Base-by-base conservation (phyloP, 1,140 invertebrate genomes). In the Polypedilum pembai region DNA sequence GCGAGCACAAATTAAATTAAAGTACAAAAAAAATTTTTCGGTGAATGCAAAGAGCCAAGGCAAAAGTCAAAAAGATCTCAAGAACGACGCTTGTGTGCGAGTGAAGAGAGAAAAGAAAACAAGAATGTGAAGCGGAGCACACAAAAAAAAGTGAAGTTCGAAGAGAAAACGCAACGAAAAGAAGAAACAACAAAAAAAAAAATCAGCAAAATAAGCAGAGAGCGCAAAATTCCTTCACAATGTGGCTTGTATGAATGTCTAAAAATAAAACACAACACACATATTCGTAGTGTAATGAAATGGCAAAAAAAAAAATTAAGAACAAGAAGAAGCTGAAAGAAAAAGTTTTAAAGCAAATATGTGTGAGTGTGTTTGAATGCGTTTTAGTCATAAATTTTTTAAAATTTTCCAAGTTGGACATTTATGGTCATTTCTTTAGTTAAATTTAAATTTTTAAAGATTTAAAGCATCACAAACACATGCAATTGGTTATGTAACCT, bases 241-340 rank as follows among this genome's bases (percentile, higher is more conserved):
- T 33, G 24, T 33, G 24, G 24, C 24, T 33, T 56, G 45, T 56
- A 56, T 56, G 45, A 56, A 33, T 56, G n/a, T 56, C 45, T 56
- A 56, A 56, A 56, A 56, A 56, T 56, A 56, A 56, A 56, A 56
- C n/a, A 56, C 45, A 56, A 15, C 45, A 56, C 45, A 56, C 12
- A 56, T 56, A n/a, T n/a, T n/a, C 45, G 45, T n/a, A 56, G n/a
- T 56, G 45, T 56, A 56, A 56, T 56, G 45, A 56, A 56, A 56
- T 56, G 45, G 45, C 45, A 56, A 56, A 56, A 56, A 45, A 45
- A 41, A 10, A 15, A 56, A n/a, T 56, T 8, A 33, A 33, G 24
- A 33, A 33, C 45, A 56, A 56, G 45, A 56, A 56, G 45, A 56
- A 56, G 12, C n/a, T 12, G n/a, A 12, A 56, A 56, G 45, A 56